Conservation (phyloP, 2,113 vertebrate genomes). For the Etia nguti region DNA sequence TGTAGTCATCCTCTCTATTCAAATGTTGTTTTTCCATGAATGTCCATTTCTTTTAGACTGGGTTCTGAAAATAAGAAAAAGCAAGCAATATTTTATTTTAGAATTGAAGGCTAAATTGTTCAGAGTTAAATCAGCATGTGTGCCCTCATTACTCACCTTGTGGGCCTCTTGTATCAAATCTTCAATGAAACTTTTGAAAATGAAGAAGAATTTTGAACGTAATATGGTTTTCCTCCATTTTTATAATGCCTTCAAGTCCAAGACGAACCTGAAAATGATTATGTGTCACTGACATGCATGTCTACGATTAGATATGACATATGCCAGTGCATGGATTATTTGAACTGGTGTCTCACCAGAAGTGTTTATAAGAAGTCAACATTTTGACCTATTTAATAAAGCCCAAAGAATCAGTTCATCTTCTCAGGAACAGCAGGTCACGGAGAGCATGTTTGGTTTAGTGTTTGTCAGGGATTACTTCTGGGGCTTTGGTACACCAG, state of each 20-base stretch:
- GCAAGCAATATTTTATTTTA: background rate
- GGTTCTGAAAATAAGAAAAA: background rate
- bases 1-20: background rate
- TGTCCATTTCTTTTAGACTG: background rate
- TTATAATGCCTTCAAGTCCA: background rate
- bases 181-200: background rate
- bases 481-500: background rate
- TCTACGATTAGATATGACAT: background rate
- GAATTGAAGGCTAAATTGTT: background rate
- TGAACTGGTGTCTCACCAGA: background rate
- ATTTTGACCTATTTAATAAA: background rate
- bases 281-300: background rate
- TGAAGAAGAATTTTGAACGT: background rate
- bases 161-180: background rate
- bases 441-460: background rate
- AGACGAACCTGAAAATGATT: background rate
- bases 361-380: background rate
- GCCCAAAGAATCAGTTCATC: background rate
- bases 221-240: background rate
- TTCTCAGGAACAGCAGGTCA: background rate
- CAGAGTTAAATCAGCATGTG: background rate
- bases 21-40: background rate
- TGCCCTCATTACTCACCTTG: background rate
- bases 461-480: background rate
- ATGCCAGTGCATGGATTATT: background rate